phyloP scores from a whole-genome alignment of 1,140 invertebrate genomes.

The Drosophila grimshawi region DNA sequence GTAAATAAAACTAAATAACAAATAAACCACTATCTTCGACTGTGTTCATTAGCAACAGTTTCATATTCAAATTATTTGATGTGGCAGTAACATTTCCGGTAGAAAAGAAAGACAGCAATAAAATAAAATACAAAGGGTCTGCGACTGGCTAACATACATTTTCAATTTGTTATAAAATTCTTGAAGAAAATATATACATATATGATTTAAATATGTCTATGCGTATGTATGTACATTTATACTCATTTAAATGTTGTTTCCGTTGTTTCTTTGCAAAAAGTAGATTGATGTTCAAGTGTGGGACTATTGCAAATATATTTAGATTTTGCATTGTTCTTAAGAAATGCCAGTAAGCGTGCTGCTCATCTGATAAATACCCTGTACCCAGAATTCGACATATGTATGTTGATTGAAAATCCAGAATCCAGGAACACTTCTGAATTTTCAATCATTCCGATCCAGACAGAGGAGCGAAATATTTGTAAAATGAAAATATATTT shows the following conservation, averaged over 20 bases:
- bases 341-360: background rate
- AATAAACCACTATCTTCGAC: background rate
- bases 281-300: background rate
- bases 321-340: background rate
- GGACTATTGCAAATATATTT: background rate
- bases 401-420: too few species aligned
- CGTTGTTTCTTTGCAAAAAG: background rate
- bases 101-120: background rate
- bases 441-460: too few species aligned
- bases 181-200: background rate
- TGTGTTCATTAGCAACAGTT: background rate
- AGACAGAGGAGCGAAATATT: too few species aligned
- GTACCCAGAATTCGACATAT: background rate
- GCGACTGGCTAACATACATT: background rate
- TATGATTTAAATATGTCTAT: background rate
- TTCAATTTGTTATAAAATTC: background rate
- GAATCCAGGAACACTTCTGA: too few species aligned
- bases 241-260: background rate
- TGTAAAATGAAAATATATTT: too few species aligned
- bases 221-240: background rate
- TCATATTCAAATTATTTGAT: slow-evolving; percentile 1
- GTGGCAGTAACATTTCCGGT: background rate
- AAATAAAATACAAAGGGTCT: background rate
- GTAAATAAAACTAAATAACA: background rate
- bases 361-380: background rate